phyloP scores from a whole-genome alignment of 2,888 invertebrate genomes.

The Trachelus tabidus region DNA sequence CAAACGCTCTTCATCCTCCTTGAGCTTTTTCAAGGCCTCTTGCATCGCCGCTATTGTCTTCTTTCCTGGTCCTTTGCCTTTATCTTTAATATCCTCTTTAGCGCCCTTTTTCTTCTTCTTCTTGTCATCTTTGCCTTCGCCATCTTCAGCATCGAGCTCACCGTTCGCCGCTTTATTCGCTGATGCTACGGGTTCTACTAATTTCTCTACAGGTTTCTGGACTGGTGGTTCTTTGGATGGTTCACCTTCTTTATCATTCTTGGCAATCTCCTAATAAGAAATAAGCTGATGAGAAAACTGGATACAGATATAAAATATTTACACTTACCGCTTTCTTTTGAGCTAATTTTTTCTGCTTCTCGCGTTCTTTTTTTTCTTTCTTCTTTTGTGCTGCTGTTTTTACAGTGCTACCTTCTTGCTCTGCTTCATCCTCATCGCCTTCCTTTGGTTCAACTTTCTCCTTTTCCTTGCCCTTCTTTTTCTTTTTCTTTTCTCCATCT shows the following conservation, averaged over 20 bases:
- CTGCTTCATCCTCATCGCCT: conserved; percentile 69
- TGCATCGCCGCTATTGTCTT: conserved; percentile 92
- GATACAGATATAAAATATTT: not conserved
- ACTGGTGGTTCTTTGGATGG: conserved; percentile 52
- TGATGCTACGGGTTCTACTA: conserved; percentile 27
- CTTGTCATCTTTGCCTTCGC: conserved; percentile 63
- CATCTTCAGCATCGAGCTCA: conserved; percentile 53
- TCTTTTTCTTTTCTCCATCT: conserved; percentile 35
- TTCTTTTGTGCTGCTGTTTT: conserved; percentile 90
- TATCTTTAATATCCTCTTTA: conserved; percentile 67
- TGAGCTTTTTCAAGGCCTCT: conserved; percentile 87
- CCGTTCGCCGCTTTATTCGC: conserved; percentile 30
- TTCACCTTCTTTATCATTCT: conserved; percentile 55
- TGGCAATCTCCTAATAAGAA: conserved; percentile 46
- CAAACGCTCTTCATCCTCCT: conserved; percentile 87
- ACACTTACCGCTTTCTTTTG: conserved; percentile 70
- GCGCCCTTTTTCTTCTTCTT: conserved; percentile 68
- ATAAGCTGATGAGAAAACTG: conserved; percentile 5
- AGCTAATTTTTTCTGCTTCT: conserved; percentile 79
- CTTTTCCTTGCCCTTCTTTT: conserved; percentile 35
- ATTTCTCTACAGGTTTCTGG: conserved; percentile 32
- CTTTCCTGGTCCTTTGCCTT: conserved; percentile 79
- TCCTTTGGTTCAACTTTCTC: conserved; percentile 56
- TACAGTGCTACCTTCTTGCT: conserved; percentile 72
- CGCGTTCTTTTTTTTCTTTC: conserved; percentile 88